Evolutionary conservation across 2,888 invertebrate species (phyloP).

Genomic region (Metacarcinus magister): DNA sequence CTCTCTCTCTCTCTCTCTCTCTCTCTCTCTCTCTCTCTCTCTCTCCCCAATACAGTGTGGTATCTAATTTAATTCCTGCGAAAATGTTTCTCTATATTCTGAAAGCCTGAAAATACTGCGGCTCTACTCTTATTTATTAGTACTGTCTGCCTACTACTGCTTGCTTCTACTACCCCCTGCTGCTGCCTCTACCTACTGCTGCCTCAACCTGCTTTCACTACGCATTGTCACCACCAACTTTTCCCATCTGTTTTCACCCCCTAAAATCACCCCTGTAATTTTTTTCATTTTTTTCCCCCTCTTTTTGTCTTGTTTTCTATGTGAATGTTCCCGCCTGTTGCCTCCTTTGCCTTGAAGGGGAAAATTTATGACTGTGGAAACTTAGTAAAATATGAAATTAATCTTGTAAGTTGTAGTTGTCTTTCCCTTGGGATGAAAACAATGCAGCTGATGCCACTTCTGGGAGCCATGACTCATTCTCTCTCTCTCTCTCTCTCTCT

Average conservation of each 20-base stretch:
- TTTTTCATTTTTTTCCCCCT: background rate
- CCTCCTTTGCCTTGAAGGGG: background rate
- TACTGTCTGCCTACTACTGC: background rate
- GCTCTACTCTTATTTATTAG: background rate
- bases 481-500: too few relatives aligned
- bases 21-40: background rate
- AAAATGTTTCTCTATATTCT: background rate
- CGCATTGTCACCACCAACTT: background rate
- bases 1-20: too few relatives aligned
- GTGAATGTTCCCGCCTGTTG: background rate
- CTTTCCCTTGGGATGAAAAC: background rate
- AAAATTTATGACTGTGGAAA: background rate
- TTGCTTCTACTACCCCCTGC: background rate
- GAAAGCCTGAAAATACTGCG: background rate
- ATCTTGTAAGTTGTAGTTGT: background rate
- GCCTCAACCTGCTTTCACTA: background rate
- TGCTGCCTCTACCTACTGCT: background rate
- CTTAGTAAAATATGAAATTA: background rate
- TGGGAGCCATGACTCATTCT: background rate
- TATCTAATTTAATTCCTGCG: background rate
- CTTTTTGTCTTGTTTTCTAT: too few relatives aligned
- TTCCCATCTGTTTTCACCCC: background rate
- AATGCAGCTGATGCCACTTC: background rate
- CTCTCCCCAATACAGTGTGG: too few relatives aligned
- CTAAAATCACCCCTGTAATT: background rate